Base-by-base conservation (phyloP, 2,888 invertebrate genomes). In the Acleris emargana region DNA sequence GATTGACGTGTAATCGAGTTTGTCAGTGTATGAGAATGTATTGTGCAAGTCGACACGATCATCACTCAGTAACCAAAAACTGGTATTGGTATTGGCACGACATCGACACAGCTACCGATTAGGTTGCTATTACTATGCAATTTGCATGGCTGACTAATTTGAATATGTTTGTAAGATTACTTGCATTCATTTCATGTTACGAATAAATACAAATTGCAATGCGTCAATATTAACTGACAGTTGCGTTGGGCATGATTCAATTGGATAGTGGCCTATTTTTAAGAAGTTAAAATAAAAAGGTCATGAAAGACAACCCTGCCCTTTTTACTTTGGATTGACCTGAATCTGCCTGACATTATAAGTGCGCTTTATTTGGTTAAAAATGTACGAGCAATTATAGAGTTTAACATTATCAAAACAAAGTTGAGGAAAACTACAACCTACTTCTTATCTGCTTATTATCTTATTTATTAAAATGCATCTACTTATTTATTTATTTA, bases 231-330 rank as follows among this genome's bases (percentile, higher is more conserved):
- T 55, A 32, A 45, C 51, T 60, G 50, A 60, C 54, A 50, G 43
- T 38, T 55, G 45, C 3, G 43, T 43, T 54, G 20, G 25, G 28
- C 32, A 18, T 28, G 28, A 47, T 45, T 58, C 17, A 55, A 45
- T 32, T 9, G 9, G 32, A 32, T 32, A 32, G 32, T 9, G 32
- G 7, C 32, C 32, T 32, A 32, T 32, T 32, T 32, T 43, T 11
- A 38, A 38, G 38, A 4, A 38, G 13, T 47, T 55, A 22, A 66
- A 60, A 61, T 60, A 61, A 66, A 61, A 66, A 61, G 57, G 66
- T 57, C 60, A 50, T 22, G 18, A 38, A 52, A 18, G 38, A 17
- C 25, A 22, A 22, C 38, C 17, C 20, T 57, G 51, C 51, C 57
- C 57, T 66, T 64, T 47, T 64, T 18, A 25, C 20, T 51, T 58